Evolutionary conservation across 2,888 invertebrate species (phyloP).

Genomic region (Keiferia lycopersicella): DNA sequence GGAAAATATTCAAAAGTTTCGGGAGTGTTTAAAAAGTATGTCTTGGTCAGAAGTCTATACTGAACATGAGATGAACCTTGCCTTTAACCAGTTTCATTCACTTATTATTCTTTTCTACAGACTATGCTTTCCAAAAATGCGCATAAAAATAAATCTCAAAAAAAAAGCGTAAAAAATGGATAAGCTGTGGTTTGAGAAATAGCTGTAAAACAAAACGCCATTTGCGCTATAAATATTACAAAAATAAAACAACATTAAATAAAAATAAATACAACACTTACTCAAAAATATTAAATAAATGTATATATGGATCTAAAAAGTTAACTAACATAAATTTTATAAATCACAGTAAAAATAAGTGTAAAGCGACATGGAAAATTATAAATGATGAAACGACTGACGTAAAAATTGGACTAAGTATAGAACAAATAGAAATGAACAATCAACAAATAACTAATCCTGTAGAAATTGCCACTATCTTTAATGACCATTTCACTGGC

Average conservation of each 20-base stretch:
- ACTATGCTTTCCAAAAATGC: not conserved
- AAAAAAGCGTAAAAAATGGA: not conserved
- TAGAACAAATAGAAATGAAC: not conserved
- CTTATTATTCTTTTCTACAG: too few species aligned
- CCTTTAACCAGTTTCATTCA: too few species aligned
- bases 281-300: constrained; percentile 12
- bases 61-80: too few species aligned
- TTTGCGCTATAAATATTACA: constrained; percentile 15
- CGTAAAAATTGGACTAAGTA: not conserved
- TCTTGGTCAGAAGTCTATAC: too few species aligned
- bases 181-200: constrained; percentile 13
- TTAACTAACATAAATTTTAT: constrained; percentile 6
- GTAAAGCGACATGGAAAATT: constrained; percentile 20
- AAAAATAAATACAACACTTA: constrained; percentile 12
- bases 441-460: not conserved
- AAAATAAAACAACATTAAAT: constrained; percentile 5
- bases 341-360: constrained; percentile 10
- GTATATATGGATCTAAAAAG: constrained; percentile 14
- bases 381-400: constrained; percentile 12
- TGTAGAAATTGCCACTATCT: not conserved
- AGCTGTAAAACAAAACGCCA: constrained; percentile 18
- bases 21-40: not conserved
- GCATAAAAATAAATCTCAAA: constrained; percentile 10
- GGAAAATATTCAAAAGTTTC: not conserved
- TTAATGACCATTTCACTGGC: not conserved